phyloP scores from a whole-genome alignment of 1,140 invertebrate genomes.

The Gonatopus flavifemur region DNA sequence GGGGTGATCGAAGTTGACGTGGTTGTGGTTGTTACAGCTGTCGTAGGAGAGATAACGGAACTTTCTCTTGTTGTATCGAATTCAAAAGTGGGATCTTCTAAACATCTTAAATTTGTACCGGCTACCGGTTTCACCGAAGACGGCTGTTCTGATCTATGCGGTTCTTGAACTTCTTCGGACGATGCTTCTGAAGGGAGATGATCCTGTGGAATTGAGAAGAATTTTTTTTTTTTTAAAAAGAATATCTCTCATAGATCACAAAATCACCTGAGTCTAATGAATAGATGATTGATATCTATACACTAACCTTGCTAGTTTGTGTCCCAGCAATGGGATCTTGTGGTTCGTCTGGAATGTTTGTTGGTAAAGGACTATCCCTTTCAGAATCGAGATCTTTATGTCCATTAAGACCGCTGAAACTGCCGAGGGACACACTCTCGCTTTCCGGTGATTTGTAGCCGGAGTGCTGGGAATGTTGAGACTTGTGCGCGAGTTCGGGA shows the following conservation, averaged over 20 bases:
- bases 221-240: not conserved
- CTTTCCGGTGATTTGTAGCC: slow-evolving; percentile 58
- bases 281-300: no score
- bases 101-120: slow-evolving; percentile 58
- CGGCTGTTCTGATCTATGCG: slow-evolving; percentile 17
- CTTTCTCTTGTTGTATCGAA: slow-evolving; percentile 46
- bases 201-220: not conserved
- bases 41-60: not conserved
- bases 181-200: slow-evolving; percentile 14
- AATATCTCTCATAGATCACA: not conserved
- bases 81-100: slow-evolving; percentile 62
- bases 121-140: slow-evolving; percentile 49
- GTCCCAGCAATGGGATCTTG: no score
- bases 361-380: slow-evolving; percentile 47
- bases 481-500: slow-evolving; percentile 62
- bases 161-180: slow-evolving; percentile 10
- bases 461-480: slow-evolving; percentile 49
- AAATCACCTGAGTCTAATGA: not conserved
- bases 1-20: slow-evolving; percentile 12
- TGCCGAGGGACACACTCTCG: slow-evolving; percentile 54
- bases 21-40: slow-evolving; percentile 3
- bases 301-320: no score
- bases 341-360: slow-evolving; percentile 26
- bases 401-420: slow-evolving; percentile 53
- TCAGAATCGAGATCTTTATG: slow-evolving; percentile 55